These are phyloP conservation scores for Matsumurasca onukii DNA, from an alignment of 1,140 invertebrate genomes.

Conservation along the genomic window DNA sequence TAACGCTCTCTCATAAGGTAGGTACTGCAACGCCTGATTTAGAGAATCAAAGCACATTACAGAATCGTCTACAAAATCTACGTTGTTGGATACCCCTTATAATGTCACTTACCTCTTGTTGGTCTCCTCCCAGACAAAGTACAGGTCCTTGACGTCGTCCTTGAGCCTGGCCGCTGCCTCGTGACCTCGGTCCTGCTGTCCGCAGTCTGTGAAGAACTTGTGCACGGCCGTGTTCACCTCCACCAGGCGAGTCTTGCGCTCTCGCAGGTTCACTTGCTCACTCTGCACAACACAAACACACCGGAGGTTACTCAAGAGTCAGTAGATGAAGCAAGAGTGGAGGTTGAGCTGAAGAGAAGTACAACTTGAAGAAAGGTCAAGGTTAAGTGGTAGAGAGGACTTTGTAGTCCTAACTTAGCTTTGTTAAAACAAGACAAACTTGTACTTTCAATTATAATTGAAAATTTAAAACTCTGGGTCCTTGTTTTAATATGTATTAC, in stretches of 20 bases:
- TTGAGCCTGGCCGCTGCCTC: constrained; percentile 56
- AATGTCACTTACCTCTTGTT: constrained; percentile 64
- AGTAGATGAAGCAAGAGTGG: too few species aligned
- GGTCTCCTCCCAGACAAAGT: constrained; percentile 74
- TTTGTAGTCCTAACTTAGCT: too few species aligned
- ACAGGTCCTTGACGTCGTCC: constrained; percentile 70
- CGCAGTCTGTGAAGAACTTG: constrained; percentile 61
- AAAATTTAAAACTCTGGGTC: too few species aligned
- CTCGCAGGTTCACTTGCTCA: constrained; percentile 64
- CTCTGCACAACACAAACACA: constrained; percentile 52
- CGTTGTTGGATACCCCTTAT: background rate
- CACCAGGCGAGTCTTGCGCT: constrained; percentile 68
- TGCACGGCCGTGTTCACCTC: constrained; percentile 74
- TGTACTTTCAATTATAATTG: too few species aligned
- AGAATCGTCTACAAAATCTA: background rate
- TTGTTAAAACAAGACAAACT: too few species aligned
- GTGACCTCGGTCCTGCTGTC: constrained; percentile 38
- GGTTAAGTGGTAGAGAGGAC: too few species aligned
- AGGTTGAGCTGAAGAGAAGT: too few species aligned
- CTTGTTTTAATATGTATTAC: too few species aligned
- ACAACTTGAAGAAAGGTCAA: too few species aligned
- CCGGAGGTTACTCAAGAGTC: too few species aligned
- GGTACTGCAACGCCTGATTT: too few species aligned
- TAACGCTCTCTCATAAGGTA: too few species aligned
- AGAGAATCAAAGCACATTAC: background rate